Conservation (phyloP, 1,140 invertebrate species). For the Penaeus chinensis region DNA sequence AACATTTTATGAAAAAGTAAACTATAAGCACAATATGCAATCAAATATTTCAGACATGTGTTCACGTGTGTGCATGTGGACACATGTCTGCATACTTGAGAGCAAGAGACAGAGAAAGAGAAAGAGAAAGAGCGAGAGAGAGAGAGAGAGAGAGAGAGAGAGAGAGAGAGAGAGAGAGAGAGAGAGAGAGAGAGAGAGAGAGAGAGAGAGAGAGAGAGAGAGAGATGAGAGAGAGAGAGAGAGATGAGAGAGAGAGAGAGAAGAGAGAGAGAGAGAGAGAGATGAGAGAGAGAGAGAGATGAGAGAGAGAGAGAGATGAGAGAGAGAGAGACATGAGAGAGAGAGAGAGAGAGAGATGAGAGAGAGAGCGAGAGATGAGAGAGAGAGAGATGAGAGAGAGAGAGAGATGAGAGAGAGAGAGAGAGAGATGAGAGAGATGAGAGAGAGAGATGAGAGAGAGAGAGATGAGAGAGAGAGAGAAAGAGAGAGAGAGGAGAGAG, state of each 20-base stretch:
- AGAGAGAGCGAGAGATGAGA: no score
- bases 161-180: background rate
- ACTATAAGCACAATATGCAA: no score
- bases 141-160: background rate
- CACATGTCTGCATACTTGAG: no score
- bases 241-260: no score
- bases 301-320: background rate
- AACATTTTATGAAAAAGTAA: no score
- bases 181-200: background rate
- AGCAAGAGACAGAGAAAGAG: no score
- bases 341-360: background rate
- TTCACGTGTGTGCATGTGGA: no score
- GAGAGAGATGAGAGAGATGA: background rate
- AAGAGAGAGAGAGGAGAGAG: background rate
- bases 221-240: background rate
- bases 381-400: no score
- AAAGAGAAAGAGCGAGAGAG: no score
- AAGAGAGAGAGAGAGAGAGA: background rate
- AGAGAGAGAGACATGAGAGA: background rate
- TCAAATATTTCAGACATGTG: no score
- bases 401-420: background rate
- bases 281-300: no score
- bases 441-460: background rate
- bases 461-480: background rate
- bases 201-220: constrained; percentile 1